phyloP scores from a whole-genome alignment of 2,888 invertebrate genomes.

The Nomada flava region DNA sequence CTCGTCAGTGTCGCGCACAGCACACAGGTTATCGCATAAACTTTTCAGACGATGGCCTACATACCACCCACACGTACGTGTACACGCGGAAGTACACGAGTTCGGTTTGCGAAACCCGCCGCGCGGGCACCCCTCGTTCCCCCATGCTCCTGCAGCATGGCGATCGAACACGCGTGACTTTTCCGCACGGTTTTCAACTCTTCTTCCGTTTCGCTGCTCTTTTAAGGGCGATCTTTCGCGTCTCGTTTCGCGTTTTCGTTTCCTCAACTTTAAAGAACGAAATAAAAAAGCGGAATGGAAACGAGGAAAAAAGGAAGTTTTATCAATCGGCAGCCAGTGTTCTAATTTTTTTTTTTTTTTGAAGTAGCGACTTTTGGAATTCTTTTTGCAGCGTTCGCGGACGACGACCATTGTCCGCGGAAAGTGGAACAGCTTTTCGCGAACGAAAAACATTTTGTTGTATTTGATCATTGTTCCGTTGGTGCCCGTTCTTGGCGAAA shows the following conservation, averaged over 20 bases:
- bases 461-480: background rate
- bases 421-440: constrained; percentile 7
- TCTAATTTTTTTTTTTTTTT: background rate
- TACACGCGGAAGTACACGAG: constrained; percentile 47
- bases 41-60: constrained; percentile 75
- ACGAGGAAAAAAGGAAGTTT: constrained; percentile 1
- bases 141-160: background rate
- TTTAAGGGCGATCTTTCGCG: constrained; percentile 50
- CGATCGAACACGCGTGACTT: constrained; percentile 60
- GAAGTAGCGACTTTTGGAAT: background rate
- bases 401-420: constrained; percentile 8
- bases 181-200: constrained; percentile 36
- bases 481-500: background rate
- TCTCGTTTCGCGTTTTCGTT: constrained; percentile 20
- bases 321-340: background rate
- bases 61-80: constrained; percentile 57
- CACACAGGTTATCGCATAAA: constrained; percentile 68
- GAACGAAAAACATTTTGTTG: background rate
- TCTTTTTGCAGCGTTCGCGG: background rate
- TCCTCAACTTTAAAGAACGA: background rate
- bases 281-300: background rate
- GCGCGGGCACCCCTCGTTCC: constrained; percentile 3
- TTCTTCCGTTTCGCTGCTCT: background rate
- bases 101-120: constrained; percentile 41
- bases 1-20: constrained; percentile 39